Evolutionary conservation across 1,140 invertebrate genomes (phyloP), one percentile per base, ranked within the genome.

Genomic region (Drosophila subpulchrella): DNA sequence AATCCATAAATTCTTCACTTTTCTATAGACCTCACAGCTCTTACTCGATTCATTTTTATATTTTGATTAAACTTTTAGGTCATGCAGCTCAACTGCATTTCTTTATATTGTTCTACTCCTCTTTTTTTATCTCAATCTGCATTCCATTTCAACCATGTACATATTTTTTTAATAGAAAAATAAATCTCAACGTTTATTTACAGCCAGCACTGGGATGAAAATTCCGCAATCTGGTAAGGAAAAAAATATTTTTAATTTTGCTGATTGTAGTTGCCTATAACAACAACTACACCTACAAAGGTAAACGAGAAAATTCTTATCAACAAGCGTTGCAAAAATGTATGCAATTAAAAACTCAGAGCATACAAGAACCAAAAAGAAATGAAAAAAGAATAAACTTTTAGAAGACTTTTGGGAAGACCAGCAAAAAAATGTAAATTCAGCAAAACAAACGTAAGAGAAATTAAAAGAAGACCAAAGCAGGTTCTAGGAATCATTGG

Each of bases 401-500:
- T 20, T 39, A 34, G 32, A 74, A 13, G 41, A 39, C 66, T 50
- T 66, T 54, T 13, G 11, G 36, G 17, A 13, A 38, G 12, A 32
- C 47, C 32, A 46, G 48, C 27, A 44, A 39, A 58, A 57, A 76
- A 81, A 78, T 73, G 71, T 34, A 83, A 73, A 83, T 72, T 50
- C 81, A 38, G 53, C 27, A 81, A 53, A 66, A 55, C 65, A 81
- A 76, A 66, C 54, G 46, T 48, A 62, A 44, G 42, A 73, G 68
- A 66, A 56, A 65, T 58, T 59, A 74, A 71, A 67, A 44, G 50
- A 57, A 79, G 42, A 39, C 47, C 38, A 74, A 50, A 73, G 68
- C 32, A 73, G 56, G 65, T 71, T 27, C 65, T 39, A 17, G 36
- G 65, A 75, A 62, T 88, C 71, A 82, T 86, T 76, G 62, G 75